These are phyloP conservation scores for Podarcis cretensis DNA, from an alignment of 2,113 vertebrate species.

Conservation along the genomic window DNA sequence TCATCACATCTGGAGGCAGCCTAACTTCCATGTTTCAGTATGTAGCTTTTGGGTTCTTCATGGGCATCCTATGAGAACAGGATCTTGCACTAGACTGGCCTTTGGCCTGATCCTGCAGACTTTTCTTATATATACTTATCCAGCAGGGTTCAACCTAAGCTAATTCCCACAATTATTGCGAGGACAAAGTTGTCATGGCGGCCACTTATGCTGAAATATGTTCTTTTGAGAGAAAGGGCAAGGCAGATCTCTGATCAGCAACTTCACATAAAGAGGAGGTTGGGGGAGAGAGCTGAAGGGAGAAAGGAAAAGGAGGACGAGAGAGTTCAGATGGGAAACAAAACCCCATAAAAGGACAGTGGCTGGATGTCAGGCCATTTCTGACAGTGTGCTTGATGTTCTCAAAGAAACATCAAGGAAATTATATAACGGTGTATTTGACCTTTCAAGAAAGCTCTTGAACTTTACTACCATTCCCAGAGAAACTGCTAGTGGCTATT, in stretches of 20 bases:
- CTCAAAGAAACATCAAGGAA: slow-evolving; percentile 56
- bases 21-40: too few relatives aligned
- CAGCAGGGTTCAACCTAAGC: neutral
- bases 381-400: slow-evolving; percentile 42
- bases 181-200: neutral
- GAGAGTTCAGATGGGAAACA: slow-evolving; percentile 54
- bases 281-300: neutral
- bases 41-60: too few relatives aligned
- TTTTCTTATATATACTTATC: too few relatives aligned
- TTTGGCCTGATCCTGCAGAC: too few relatives aligned
- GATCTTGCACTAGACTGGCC: neutral
- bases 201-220: neutral
- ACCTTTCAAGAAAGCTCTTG: slow-evolving; percentile 62
- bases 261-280: neutral
- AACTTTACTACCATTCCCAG: slow-evolving; percentile 55
- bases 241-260: neutral
- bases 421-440: slow-evolving; percentile 53
- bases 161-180: neutral
- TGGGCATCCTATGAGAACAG: neutral
- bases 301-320: slow-evolving; percentile 1
- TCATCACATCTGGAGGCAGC: too few relatives aligned
- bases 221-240: neutral
- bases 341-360: slow-evolving; percentile 58
- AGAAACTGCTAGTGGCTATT: slow-evolving; percentile 49
- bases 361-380: slow-evolving; percentile 68